phyloP scores from a whole-genome alignment of 1,140 invertebrate species.

The Metaphire vulgaris region DNA sequence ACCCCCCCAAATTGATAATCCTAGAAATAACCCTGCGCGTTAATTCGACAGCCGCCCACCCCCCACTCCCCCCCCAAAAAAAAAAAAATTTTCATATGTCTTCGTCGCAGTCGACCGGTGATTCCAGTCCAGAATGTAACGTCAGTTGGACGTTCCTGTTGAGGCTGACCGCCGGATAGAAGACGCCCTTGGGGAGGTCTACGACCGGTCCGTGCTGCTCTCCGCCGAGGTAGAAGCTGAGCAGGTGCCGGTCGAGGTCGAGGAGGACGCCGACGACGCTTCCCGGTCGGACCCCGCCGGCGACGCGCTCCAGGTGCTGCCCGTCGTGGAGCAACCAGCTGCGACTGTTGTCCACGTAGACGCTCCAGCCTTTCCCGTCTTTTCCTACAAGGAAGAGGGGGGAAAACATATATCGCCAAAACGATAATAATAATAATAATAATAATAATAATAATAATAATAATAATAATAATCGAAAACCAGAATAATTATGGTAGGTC shows the following conservation, averaged over 20 bases:
- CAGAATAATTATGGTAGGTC: too few relatives aligned
- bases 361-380: conserved; percentile 95
- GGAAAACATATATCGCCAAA: too few relatives aligned
- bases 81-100: too few relatives aligned
- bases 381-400: too few relatives aligned
- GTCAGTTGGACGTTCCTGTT: conserved; percentile 91
- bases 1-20: too few relatives aligned
- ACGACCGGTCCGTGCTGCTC: conserved; percentile 60
- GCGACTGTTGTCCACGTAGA: conserved; percentile 92
- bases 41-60: too few relatives aligned
- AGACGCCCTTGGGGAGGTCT: conserved; percentile 56
- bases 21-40: too few relatives aligned
- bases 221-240: conserved; percentile 91
- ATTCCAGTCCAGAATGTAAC: conserved; percentile 82
- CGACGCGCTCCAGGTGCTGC: conserved; percentile 77
- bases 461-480: too few relatives aligned
- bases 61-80: too few relatives aligned
- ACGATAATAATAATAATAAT: too few relatives aligned
- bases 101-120: conserved; percentile 56
- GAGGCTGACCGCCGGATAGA: conserved; percentile 93
- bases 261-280: conserved; percentile 83
- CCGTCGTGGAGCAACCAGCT: conserved; percentile 91
- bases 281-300: conserved; percentile 78
- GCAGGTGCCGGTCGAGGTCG: conserved; percentile 78
- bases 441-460: too few relatives aligned